phyloP scores from a whole-genome alignment of 2,113 vertebrate genomes.

The Tragelaphus buxtoni region DNA sequence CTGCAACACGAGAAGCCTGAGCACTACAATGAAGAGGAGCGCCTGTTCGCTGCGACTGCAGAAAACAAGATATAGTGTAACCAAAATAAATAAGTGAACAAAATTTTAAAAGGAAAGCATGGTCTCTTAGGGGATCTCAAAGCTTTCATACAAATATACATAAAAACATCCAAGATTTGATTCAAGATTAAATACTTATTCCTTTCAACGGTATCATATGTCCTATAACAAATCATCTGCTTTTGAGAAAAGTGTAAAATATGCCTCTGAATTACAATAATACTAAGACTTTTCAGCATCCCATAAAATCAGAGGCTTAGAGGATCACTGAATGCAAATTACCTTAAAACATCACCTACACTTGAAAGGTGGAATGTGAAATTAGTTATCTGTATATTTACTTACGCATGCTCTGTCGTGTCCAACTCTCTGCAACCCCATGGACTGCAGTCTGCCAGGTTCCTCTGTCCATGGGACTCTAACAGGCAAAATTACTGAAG shows the following conservation, averaged over 20 bases:
- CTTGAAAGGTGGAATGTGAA: background rate
- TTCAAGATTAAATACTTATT: background rate
- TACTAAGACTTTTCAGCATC: background rate
- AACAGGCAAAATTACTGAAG: background rate
- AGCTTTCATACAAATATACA: background rate
- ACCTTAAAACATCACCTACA: background rate
- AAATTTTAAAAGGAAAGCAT: background rate
- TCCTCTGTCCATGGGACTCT: background rate
- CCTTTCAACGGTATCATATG: background rate
- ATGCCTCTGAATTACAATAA: background rate
- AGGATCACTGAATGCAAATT: background rate
- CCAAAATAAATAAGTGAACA: background rate
- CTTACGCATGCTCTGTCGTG: background rate
- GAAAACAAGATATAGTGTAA: background rate
- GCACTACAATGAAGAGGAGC: background rate
- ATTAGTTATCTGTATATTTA: background rate
- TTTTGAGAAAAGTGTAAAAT: background rate
- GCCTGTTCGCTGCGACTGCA: rapidly evolving
- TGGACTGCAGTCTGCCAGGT: background rate
- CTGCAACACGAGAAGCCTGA: background rate
- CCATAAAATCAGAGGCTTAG: background rate
- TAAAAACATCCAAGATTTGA: background rate
- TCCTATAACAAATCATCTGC: background rate
- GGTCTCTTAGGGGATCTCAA: background rate
- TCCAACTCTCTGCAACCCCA: background rate